phyloP scores from a whole-genome alignment of 1,140 invertebrate genomes.

The Drosophila serrata region DNA sequence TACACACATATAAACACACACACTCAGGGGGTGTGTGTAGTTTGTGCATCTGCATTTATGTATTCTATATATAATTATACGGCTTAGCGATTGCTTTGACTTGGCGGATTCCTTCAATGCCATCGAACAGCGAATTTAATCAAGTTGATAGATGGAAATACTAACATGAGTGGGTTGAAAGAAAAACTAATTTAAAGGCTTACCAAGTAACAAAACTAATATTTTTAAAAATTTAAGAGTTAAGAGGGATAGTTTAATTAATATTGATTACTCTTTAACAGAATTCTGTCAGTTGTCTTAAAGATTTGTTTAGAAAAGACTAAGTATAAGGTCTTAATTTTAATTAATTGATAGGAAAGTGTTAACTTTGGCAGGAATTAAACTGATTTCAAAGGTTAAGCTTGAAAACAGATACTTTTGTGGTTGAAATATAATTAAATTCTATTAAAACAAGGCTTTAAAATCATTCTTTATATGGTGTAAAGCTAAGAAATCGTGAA shows the following conservation, averaged over 20 bases:
- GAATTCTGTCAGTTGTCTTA: background rate
- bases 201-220: too few relatives aligned
- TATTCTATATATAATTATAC: conserved; percentile 72
- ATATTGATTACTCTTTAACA: background rate
- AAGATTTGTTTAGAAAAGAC: background rate
- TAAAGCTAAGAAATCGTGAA: too few relatives aligned
- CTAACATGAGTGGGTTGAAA: background rate
- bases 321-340: too few relatives aligned
- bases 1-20: conserved; percentile 17
- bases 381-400: too few relatives aligned
- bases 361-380: too few relatives aligned
- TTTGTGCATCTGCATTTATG: conserved; percentile 46
- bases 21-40: background rate
- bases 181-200: conserved; percentile 8
- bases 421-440: too few relatives aligned
- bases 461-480: too few relatives aligned
- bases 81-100: conserved; percentile 41
- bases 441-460: too few relatives aligned
- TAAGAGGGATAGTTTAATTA: background rate
- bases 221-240: too few relatives aligned
- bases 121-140: conserved; percentile 44
- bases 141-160: background rate
- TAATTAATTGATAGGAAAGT: too few relatives aligned
- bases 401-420: too few relatives aligned
- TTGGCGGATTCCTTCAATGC: conserved; percentile 36